A percentile compares a stretch with the other conserved stretches of the same genome.
Evolutionary conservation across 2,113 vertebrate species (phyloP).

Genomic region (Clarias batrachus): DNA sequence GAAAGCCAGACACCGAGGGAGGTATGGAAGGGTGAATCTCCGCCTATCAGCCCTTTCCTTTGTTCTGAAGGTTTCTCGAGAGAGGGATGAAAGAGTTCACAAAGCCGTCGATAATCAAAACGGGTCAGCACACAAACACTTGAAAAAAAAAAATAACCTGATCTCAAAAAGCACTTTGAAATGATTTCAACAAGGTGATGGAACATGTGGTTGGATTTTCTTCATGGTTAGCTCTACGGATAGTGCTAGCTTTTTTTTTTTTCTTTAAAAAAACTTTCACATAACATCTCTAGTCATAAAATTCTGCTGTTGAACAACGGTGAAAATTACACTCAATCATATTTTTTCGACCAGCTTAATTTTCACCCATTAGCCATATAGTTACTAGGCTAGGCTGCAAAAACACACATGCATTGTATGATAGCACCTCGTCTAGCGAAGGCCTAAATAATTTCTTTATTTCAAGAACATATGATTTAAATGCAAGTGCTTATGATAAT

Average conservation of each 20-base stretch:
- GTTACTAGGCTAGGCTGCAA: no score
- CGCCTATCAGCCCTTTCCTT: constrained; percentile 57
- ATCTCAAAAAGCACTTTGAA: neutral
- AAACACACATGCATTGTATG: no score
- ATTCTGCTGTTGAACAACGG: no score
- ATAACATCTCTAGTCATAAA: no score
- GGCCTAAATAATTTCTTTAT: no score
- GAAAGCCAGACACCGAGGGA: constrained; percentile 27
- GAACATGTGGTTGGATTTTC: neutral
- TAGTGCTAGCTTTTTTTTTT: neutral
- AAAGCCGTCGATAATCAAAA: constrained; percentile 24
- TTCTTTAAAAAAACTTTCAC: no score
- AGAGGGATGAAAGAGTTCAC: constrained; percentile 47
- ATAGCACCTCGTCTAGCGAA: no score
- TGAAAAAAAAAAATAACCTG: neutral
- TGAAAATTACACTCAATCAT: no score
- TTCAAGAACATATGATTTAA: no score
- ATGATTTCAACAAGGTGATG: neutral
- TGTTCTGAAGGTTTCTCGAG: constrained; percentile 59
- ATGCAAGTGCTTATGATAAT: no score
- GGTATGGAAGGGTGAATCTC: constrained; percentile 58
- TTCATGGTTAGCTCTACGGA: neutral
- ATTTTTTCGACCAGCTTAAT: no score
- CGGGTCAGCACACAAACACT: neutral
- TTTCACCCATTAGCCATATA: no score